Conservation (phyloP, 2,113 vertebrate genomes). For the Cisticola juncidis region DNA sequence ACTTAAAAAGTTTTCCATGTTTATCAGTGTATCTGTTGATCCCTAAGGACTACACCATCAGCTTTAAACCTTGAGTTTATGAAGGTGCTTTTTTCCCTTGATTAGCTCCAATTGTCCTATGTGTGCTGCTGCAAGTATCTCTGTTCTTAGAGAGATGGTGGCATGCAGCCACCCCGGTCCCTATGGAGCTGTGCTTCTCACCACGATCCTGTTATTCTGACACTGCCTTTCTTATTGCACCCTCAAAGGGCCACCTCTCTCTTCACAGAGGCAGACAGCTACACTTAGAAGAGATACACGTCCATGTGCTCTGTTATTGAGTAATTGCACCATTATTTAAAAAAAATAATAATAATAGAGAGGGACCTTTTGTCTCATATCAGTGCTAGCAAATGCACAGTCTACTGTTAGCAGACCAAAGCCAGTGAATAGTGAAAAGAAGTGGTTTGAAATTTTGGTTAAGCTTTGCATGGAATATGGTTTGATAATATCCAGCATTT, state of each 20-base stretch:
- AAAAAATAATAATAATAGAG: background rate
- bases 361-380: background rate
- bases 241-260: background rate
- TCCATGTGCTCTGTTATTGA: background rate
- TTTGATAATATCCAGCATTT: background rate
- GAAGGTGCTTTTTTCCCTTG: slow-evolving; percentile 32
- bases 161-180: background rate
- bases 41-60: background rate
- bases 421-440: background rate
- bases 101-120: background rate
- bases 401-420: background rate
- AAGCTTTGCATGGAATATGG: background rate
- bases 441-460: background rate
- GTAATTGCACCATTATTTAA: background rate
- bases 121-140: background rate
- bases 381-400: background rate
- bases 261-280: background rate
- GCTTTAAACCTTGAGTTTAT: background rate
- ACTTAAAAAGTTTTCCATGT: background rate
- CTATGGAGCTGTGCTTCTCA: background rate
- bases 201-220: background rate
- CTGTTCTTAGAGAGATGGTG: background rate
- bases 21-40: background rate
- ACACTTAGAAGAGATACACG: background rate
- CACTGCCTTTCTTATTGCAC: background rate